Evolutionary conservation across 2,113 vertebrate genomes (phyloP), one percentile per base, ranked within the genome.

Genomic region (Callaeas wilsoni): DNA sequence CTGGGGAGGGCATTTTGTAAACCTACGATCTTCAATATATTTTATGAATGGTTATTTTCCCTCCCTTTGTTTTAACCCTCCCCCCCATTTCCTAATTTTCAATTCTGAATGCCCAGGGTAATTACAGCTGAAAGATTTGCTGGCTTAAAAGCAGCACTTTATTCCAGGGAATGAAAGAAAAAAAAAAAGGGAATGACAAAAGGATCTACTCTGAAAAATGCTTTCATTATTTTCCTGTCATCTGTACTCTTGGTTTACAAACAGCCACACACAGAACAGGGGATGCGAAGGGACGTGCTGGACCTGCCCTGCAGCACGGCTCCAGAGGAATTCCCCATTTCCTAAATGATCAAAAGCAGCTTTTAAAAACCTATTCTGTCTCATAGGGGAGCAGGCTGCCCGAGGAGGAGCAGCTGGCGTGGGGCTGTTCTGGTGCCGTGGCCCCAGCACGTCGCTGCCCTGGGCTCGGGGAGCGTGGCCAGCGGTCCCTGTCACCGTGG

Each of bases 181-280:
- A 68, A 42, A 56, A 67, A 82, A 49, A 47, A 47, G 47, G 25
- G 68, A 71, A 44, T 21, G 68, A 86, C 80, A 57, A 57, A 92
- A 92, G 60, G 80, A 35, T 57, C 64, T 23, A 55, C 67, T 62
- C 73, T 90, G 92, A 82, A 62, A 95, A 88, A 90, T 16, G 50
- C 83, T 94, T 57, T 88, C 82, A 80, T 80, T 86, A 60, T 94
- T 93, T 78, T 47, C 60, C 86, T 80, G 87, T 87, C 82, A 52
- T 32, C 73, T 67, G 68, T 22, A 17, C 73, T 71, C 63, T 20
- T 13, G 7, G 10, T 89, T 91, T 86, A 47, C 87, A 81, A 89
- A 94, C 93, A 92, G 70, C 91, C 33, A 30, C 87, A 20, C 33
- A 3, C 23, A 26, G 78, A 78, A 16, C 64, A 9, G 60, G 49